Evolutionary conservation across 2,888 invertebrate species (phyloP), one percentile per base, ranked within the genome.

Genomic region (Dicranocentrus wangi): DNA sequence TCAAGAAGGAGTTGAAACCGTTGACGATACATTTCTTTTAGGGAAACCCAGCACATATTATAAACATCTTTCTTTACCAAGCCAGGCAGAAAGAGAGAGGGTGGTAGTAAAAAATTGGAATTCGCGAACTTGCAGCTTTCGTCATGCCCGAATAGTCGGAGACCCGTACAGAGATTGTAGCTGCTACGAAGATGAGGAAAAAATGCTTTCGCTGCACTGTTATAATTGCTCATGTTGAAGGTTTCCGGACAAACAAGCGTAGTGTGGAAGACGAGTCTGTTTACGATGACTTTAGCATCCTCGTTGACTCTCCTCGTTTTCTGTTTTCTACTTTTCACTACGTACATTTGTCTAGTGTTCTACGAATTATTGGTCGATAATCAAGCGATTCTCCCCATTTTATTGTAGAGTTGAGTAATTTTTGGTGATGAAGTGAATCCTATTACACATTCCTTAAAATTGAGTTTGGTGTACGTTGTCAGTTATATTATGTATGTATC

Each of bases 131-230:
- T 42, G 51, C 21, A 47, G 55, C 51, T 51, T 65, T 60, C 28
- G 69, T 77, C 61, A 77, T 68, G 60, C 69, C 32, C 69, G 69
- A 77, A 77, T 51, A 76, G 77, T 58, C 61, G 3, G 63, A 23
- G 8, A 55, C 10, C 19, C 25, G 55, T 55, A 2, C n/a, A n/a
- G 25, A 55, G 5, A n/a, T 55, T 47, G 47, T 55, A 23, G 25
- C 21, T 10, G 13, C 39, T 47, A 47, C 10, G 2, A 23, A 21
- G 25, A 55, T 55, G 21, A 21, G 55, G 21, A 21, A 10, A 21
- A 10, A 55, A 68, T 68, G 32, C 2, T 47, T 51, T 47, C 28
- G 13, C 25, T 27, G 51, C 43, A 17, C 25, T 25, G 8, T 27
- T 60, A 53, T 28, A 60, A 60, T 60, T 60, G 32, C 32, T 32